Evolutionary conservation across 2,113 vertebrate species (phyloP).

Genomic region (Mobula hypostoma): DNA sequence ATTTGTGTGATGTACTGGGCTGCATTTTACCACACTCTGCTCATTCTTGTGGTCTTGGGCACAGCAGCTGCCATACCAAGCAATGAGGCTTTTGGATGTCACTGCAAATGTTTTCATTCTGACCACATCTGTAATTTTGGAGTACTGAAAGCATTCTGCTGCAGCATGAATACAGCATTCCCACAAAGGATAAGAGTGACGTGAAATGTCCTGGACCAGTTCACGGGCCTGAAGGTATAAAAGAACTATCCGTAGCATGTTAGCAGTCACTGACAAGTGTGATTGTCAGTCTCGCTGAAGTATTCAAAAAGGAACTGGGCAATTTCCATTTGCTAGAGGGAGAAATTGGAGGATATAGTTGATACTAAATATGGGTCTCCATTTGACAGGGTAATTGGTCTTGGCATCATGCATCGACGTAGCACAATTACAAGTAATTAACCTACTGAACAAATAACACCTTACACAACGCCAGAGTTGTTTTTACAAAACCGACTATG

Average conservation of each 20-base stretch:
- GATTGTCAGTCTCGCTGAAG: not conserved
- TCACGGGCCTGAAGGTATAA: not conserved
- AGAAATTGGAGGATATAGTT: not conserved
- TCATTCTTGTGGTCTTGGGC: too few relatives aligned
- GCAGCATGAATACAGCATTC: not conserved
- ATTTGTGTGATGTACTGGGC: too few relatives aligned
- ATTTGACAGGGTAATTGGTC: not conserved
- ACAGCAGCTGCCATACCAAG: too few relatives aligned
- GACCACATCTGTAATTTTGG: not conserved
- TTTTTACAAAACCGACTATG: not conserved
- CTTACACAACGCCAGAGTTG: not conserved
- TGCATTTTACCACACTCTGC: too few relatives aligned
- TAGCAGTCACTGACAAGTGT: not conserved
- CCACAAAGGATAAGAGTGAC: not conserved
- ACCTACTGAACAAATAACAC: not conserved
- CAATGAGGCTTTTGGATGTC: too few relatives aligned
- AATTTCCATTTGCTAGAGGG: not conserved
- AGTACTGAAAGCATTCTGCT: not conserved
- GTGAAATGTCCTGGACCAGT: not conserved
- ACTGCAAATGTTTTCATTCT: not conserved
- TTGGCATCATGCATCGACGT: too few relatives aligned
- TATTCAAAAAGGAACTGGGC: not conserved
- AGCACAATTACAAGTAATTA: not conserved
- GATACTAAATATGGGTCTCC: not conserved
- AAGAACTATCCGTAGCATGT: not conserved